Evolutionary conservation across 2,888 invertebrate genomes (phyloP).

Genomic region (Papilio gigon): DNA sequence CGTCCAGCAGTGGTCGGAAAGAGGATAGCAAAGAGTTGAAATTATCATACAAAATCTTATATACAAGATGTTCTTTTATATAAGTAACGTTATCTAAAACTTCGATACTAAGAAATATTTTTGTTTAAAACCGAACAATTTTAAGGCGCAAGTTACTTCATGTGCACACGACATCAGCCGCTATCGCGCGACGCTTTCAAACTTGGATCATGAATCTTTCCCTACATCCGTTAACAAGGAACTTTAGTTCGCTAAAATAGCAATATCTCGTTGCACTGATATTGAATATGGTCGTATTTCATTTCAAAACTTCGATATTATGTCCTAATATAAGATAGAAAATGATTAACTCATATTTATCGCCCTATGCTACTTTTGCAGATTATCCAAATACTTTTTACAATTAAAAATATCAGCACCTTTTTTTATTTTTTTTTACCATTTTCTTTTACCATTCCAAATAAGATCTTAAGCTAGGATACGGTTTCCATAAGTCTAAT

Average conservation of each 20-base stretch:
- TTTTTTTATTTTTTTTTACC: too few species aligned
- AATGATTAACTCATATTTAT: background rate
- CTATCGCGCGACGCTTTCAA: conserved; percentile 5
- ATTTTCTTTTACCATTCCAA: too few species aligned
- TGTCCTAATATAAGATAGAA: background rate
- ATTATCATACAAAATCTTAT: too few species aligned
- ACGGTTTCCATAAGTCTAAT: too few species aligned
- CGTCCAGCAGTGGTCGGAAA: too few species aligned
- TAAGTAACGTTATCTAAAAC: too few species aligned
- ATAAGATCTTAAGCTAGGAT: too few species aligned
- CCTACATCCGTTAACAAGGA: conserved; percentile 1
- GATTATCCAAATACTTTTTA: background rate
- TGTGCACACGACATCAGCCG: background rate
- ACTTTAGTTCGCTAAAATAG: background rate
- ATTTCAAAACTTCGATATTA: background rate
- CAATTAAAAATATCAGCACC: background rate
- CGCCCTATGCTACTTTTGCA: background rate
- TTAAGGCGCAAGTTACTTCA: background rate
- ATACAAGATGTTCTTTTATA: too few species aligned
- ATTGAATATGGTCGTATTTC: conserved; percentile 1
- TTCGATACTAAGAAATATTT: too few species aligned
- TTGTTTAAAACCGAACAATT: background rate
- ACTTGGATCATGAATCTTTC: conserved; percentile 34
- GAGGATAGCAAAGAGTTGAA: too few species aligned
- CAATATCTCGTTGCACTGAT: background rate